Evolutionary conservation across 2,888 invertebrate species (phyloP).

Genomic region (Volucella bombylans): DNA sequence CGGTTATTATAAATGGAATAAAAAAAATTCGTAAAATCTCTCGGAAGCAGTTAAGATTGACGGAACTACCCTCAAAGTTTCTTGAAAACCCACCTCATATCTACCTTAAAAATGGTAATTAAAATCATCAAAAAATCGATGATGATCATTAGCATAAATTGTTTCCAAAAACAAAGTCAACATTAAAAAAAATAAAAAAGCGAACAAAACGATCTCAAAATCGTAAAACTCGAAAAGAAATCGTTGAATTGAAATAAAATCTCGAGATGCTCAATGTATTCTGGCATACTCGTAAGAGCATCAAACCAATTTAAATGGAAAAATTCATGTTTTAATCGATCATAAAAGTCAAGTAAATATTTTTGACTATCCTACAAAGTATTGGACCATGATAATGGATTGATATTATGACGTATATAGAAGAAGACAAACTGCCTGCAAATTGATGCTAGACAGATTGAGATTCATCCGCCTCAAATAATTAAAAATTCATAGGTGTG

Average conservation of each 20-base stretch:
- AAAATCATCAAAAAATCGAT: conserved; percentile 2
- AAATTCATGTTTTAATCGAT: conserved; percentile 18
- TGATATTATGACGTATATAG: neutral
- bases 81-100: neutral
- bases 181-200: neutral
- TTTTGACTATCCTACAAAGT: neutral
- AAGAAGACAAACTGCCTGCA: too few species aligned
- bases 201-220: neutral
- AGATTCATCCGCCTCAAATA: too few species aligned
- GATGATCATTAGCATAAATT: conserved; percentile 22
- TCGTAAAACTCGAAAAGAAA: conserved; percentile 21
- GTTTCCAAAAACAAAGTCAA: too few species aligned
- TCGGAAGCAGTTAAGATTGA: conserved; percentile 50
- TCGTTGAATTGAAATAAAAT: neutral
- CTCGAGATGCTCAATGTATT: neutral
- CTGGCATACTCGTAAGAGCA: neutral
- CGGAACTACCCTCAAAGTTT: neutral
- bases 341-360: conserved; percentile 15
- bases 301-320: conserved; percentile 7
- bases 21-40: conserved; percentile 31
- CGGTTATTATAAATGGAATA: conserved; percentile 21
- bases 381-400: neutral
- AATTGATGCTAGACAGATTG: too few species aligned
- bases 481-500: too few species aligned
- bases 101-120: conserved; percentile 12